Evolutionary conservation across 2,888 invertebrate genomes (phyloP), one percentile per base, ranked within the genome.

Genomic region (Tholera decimalis): DNA sequence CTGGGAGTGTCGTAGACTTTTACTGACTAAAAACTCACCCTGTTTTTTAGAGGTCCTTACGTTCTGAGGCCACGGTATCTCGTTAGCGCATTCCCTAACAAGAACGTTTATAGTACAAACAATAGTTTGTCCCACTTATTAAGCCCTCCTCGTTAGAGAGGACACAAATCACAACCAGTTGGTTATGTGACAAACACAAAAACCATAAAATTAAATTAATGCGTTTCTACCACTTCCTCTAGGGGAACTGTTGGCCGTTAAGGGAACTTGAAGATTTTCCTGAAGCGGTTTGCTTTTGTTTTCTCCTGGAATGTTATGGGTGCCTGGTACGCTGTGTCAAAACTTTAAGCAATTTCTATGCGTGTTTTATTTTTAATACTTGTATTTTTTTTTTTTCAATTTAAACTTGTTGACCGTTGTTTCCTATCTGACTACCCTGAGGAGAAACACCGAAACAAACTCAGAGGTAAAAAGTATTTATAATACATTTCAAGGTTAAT

Each of bases 141-240:
- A 92, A 89, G 83, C 85, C 85, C 80, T 85, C 86, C 90, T 93
- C 91, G 92, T 93, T 93, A 93, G 84, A 89, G 89, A 84, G 85
- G 84, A 79, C 86, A 95, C 95, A 96, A 95, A 95, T 96, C 95
- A 94, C 84, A 80, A 83, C 83, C 89, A 59, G 87, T 91, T 91
- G 88, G 89, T 89, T 78, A 87, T 89, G 92, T 95, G 95, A 95
- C 96, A 95, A 93, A 95, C 93, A 92, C 95, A 95, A 93, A 94
- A 94, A 93, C 95, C 95, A 95, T 95, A 90, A 96, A 95, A 95
- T 93, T 94, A 95, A 95, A 95, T 95, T 94, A 95, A 95, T 95
- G 95, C 88, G 85, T 85, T 88, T 83, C 82, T 79, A 88, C 88
- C 90, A 88, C 89, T 88, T 89, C 88, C 88, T 87, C 78, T 76